phyloP scores from a whole-genome alignment of 2,888 invertebrate species.

The Micoletzkya japonica region DNA sequence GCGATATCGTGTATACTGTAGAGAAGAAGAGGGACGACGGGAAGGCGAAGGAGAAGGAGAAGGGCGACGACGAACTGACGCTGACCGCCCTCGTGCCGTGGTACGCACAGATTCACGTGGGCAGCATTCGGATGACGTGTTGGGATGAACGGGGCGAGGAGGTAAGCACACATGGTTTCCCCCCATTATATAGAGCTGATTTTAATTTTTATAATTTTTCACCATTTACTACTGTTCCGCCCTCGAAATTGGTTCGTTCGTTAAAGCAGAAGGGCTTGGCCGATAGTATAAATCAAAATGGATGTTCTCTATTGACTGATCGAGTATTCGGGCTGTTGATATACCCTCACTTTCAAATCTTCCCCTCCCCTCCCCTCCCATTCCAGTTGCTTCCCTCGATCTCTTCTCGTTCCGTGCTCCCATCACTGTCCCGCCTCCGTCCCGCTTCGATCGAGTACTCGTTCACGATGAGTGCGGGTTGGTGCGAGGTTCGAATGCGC shows the following conservation, averaged over 20 bases:
- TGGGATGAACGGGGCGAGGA: not conserved
- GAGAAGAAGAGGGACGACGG: not conserved
- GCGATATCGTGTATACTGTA: conserved; percentile 9
- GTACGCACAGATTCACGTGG: conserved; percentile 23
- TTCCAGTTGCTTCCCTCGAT: not conserved
- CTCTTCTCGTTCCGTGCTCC: conserved; percentile 29
- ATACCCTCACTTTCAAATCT: too few species aligned
- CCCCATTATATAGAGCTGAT: too few species aligned
- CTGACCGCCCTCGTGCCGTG: conserved; percentile 9
- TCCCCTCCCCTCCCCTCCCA: too few species aligned
- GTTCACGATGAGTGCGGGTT: conserved; percentile 40
- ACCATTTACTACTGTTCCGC: too few species aligned
- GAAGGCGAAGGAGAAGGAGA: too few species aligned
- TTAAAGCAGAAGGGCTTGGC: not conserved
- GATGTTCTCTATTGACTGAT: too few species aligned
- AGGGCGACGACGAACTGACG: not conserved
- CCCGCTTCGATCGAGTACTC: conserved; percentile 72
- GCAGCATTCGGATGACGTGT: conserved; percentile 17
- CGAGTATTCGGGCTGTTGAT: too few species aligned
- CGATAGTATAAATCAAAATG: too few species aligned
- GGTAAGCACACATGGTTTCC: too few species aligned
- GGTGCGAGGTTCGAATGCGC: conserved; percentile 48
- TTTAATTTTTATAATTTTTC: too few species aligned
- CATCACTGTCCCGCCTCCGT: conserved; percentile 34
- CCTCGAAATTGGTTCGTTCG: not conserved